Conservation (phyloP, 37 sponge, comb jelly and placozoan species). For the Halichondria panicea region DNA sequence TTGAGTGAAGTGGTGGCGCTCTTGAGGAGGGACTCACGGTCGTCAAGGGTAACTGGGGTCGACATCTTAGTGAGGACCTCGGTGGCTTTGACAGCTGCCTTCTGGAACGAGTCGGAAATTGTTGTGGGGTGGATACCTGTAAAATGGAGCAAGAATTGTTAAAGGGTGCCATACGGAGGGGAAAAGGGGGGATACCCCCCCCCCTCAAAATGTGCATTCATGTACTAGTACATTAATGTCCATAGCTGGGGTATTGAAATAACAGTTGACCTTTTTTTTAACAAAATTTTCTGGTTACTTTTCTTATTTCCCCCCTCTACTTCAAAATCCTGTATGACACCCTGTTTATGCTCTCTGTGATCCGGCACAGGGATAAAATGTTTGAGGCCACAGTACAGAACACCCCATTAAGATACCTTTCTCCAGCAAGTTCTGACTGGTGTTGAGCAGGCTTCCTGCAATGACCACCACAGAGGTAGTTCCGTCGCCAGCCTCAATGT, state of each 20-base stretch:
- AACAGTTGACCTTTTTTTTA: too few relatives aligned
- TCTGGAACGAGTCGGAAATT: conserved; percentile 95
- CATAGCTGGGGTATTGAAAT: too few relatives aligned
- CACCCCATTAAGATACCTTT: conserved; percentile 56
- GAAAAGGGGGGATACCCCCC: too few relatives aligned
- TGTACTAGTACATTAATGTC: too few relatives aligned
- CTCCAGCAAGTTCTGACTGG: conserved; percentile 82
- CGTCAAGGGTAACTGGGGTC: conserved; percentile 78
- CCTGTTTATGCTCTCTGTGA: too few relatives aligned
- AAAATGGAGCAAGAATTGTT: not conserved
- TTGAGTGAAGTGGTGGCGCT: conserved; percentile 97
- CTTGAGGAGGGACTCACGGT: conserved; percentile 89
- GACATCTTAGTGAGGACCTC: conserved; percentile 88
- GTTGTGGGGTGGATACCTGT: conserved; percentile 97
- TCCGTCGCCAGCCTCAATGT: conserved; percentile 99
- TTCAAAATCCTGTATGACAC: too few relatives aligned
- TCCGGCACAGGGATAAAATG: too few relatives aligned
- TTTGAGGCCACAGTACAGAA: too few relatives aligned
- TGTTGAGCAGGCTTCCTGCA: conserved; percentile 91
- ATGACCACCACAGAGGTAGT: conserved; percentile 97
- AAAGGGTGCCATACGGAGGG: not conserved
- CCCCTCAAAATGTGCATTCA: too few relatives aligned
- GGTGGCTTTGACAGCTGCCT: conserved; percentile 81
- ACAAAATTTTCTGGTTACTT: too few relatives aligned
- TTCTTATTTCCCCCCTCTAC: too few relatives aligned